Evolutionary conservation across 1,140 invertebrate genomes (phyloP), one percentile per base, ranked within the genome.

Genomic region (Grapholita molesta): DNA sequence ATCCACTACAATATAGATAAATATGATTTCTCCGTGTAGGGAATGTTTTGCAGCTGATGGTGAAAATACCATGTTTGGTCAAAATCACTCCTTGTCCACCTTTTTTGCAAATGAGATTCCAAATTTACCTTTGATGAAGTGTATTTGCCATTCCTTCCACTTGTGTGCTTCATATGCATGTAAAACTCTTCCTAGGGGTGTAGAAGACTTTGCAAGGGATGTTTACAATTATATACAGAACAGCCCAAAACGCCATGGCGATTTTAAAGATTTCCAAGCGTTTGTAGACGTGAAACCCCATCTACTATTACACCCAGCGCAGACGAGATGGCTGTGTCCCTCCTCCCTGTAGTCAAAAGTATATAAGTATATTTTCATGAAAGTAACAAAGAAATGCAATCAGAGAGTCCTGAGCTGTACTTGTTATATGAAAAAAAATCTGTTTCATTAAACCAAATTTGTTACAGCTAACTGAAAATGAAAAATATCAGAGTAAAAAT

Each of bases 251-350:
- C 71, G 84, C 7, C 61, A 74, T 8, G 68, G 68, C n/a, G 69
- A 75, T 12, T 80, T 72, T n/a, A 74, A 77, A 76, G 53, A 70
- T 12, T 85, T 84, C 77, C 81, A 87, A 75, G 57, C 23, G 11
- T 81, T 88, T 77, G 9, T 48, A 33, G 71, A 82, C 66, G 48
- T 83, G n/a, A 76, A 78, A 74, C 74, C 75, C n/a, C 76, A 84
- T 67, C 82, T 84, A 78, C 64, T 88, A 48, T 68, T 88, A 28
- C 80, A 82, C 61, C 80, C 86, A 53, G 66, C 68, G 42, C 85
- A 86, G 74, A 90, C 86, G 24, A 75, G 84, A 66, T 90, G 88
- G 88, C 71, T 90, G 9, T 92, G 9, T 92, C 85, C 0, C 67
- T 88, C 15, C 33, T 79, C 53, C 38, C 55, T 66, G 85, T 84